Evolutionary conservation across 2,888 invertebrate species (phyloP).

Genomic region (Shargacucullia verbasci): DNA sequence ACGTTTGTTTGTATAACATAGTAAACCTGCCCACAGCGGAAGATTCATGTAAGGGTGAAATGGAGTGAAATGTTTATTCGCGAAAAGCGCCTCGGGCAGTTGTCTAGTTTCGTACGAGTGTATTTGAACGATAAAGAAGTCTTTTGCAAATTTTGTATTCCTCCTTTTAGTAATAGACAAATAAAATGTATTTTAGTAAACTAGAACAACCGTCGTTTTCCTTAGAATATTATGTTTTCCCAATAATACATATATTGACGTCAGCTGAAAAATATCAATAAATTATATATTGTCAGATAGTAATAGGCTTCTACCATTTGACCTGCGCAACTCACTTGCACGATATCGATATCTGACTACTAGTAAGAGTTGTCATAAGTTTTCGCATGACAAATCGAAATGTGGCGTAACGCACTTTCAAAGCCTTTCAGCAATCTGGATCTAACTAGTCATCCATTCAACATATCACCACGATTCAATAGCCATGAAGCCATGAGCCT

Average conservation of each 20-base stretch:
- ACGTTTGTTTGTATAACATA: constrained; percentile 28
- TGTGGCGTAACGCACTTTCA: too few relatives aligned
- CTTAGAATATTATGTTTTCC: too few relatives aligned
- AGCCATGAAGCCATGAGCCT: too few relatives aligned
- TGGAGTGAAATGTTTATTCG: constrained; percentile 43
- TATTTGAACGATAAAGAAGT: constrained; percentile 52
- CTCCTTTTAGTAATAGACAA: constrained; percentile 14
- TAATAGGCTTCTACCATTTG: background rate
- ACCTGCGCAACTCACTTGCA: background rate
- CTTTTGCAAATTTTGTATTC: constrained; percentile 25
- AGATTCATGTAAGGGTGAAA: constrained; percentile 23
- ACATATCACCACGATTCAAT: too few relatives aligned
- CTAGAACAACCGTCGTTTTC: constrained; percentile 11
- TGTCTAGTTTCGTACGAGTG: constrained; percentile 35
- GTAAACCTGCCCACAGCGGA: constrained; percentile 19
- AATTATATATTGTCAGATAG: too few relatives aligned
- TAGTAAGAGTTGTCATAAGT: too few relatives aligned
- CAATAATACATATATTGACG: too few relatives aligned
- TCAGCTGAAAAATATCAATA: too few relatives aligned
- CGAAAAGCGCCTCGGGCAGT: constrained; percentile 35
- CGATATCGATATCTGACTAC: background rate
- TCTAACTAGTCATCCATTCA: too few relatives aligned
- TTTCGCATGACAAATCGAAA: too few relatives aligned
- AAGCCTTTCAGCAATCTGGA: too few relatives aligned
- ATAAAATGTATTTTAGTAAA: constrained; percentile 9